phyloP scores from a whole-genome alignment of 2,113 vertebrate species.

The Catharus minimus region DNA sequence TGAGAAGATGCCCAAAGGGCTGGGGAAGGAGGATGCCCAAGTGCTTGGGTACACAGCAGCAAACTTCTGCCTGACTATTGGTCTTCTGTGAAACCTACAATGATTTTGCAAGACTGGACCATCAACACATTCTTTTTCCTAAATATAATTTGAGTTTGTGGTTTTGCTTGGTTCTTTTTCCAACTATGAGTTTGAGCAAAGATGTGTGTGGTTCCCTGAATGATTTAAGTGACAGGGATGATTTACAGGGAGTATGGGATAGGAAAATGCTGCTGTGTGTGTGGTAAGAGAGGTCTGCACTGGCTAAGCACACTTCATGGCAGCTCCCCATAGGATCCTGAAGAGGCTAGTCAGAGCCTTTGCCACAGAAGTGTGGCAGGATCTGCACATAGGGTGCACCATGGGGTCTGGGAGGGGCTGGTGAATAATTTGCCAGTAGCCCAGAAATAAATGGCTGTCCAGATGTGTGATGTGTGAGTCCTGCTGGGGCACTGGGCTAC shows the following conservation, averaged over 20 bases:
- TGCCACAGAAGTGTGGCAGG: not conserved
- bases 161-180: not conserved
- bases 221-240: not conserved
- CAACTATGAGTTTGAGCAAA: not conserved
- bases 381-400: rapidly evolving
- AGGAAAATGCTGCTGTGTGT: not conserved
- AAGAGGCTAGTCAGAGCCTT: not conserved
- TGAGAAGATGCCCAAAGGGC: not conserved
- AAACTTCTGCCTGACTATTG: not conserved
- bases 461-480: rapidly evolving
- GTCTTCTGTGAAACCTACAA: not conserved
- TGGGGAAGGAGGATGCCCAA: not conserved
- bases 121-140: not conserved
- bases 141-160: not conserved
- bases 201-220: rapidly evolving
- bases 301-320: not conserved
- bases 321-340: not conserved
- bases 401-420: not conserved
- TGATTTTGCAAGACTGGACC: not conserved
- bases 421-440: rapidly evolving
- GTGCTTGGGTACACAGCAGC: rapidly evolving
- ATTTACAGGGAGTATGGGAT: rapidly evolving
- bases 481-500: not conserved
- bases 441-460: not conserved
- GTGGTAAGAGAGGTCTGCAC: rapidly evolving